Conservation (phyloP, 2,888 invertebrate species). For the Tetropium fuscum region DNA sequence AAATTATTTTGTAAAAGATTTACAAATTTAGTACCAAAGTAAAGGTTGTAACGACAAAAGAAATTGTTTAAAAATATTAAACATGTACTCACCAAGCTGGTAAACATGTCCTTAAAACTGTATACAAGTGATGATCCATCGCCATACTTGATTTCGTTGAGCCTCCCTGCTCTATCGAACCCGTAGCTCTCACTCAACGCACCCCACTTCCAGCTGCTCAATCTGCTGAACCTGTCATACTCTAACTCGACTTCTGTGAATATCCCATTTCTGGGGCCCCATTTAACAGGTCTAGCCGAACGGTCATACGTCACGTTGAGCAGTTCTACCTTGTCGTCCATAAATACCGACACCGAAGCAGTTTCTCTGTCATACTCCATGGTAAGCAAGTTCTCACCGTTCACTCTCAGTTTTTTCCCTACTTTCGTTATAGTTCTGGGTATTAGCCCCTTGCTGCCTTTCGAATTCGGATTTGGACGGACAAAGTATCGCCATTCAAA, state of each 20-base stretch:
- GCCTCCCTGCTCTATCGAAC: constrained; percentile 89
- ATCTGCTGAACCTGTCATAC: constrained; percentile 90
- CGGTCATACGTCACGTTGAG: constrained; percentile 89
- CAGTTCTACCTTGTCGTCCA: constrained; percentile 88
- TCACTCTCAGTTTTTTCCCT: constrained; percentile 86
- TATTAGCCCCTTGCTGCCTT: constrained; percentile 69
- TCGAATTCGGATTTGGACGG: constrained; percentile 76
- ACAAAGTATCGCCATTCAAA: constrained; percentile 97
- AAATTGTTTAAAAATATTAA: no score
- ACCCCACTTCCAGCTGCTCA: constrained; percentile 94
- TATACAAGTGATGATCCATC: constrained; percentile 93
- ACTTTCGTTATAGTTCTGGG: constrained; percentile 84
- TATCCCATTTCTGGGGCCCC: constrained; percentile 87
- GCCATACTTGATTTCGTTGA: constrained; percentile 91
- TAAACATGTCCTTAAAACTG: constrained; percentile 92
- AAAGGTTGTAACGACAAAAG: neutral
- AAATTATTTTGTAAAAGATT: no score
- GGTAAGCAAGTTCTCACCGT: constrained; percentile 91
- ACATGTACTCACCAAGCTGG: constrained; percentile 75
- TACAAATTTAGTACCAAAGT: no score
- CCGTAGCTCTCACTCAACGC: constrained; percentile 90
- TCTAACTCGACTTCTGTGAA: constrained; percentile 92
- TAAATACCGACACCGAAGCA: constrained; percentile 87
- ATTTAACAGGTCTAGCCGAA: constrained; percentile 85
- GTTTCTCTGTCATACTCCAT: constrained; percentile 92